A percentile compares a stretch with the other conserved stretches of the same genome.
phyloP scores from a whole-genome alignment of 2,797 vertebrate genomes.

The Neopelma chrysocephalum region DNA sequence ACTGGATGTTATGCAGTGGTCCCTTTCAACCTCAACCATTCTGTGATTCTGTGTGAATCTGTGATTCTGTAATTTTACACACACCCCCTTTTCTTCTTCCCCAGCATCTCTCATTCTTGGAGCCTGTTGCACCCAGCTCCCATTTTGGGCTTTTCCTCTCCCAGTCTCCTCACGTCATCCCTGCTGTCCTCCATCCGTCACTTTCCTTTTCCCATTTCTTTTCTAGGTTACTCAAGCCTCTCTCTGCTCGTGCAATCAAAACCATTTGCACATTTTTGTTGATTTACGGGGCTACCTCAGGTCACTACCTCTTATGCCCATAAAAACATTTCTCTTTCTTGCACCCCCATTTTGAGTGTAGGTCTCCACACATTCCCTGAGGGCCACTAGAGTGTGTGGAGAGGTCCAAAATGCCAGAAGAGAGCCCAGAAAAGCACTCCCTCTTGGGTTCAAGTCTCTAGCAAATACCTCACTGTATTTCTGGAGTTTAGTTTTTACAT shows the following conservation, averaged over 20 bases:
- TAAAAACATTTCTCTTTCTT: not conserved
- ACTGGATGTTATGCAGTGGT: not conserved
- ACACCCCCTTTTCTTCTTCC: rapidly evolving
- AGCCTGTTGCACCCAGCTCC: not conserved
- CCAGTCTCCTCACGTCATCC: not conserved
- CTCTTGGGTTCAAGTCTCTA: constrained; percentile 40
- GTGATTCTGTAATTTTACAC: not conserved
- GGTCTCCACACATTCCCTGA: not conserved
- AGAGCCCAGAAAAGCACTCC: constrained; percentile 12
- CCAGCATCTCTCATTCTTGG: not conserved
- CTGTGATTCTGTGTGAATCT: not conserved
- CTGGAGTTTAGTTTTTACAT: constrained; percentile 55
- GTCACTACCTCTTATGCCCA: not conserved
- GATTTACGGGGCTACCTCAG: constrained; percentile 29
- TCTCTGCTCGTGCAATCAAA: not conserved
- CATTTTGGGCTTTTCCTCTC: not conserved
- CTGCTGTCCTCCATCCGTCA: not conserved
- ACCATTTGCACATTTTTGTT: constrained; percentile 7
- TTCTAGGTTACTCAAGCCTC: not conserved
- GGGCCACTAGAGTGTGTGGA: not conserved
- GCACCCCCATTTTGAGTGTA: not conserved
- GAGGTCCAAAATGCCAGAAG: not conserved
- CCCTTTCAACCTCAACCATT: not conserved
- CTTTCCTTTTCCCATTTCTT: not conserved
- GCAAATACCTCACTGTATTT: constrained; percentile 57